Evolutionary conservation across 2,113 vertebrate genomes (phyloP), one percentile per base, ranked within the genome.

Genomic region (Hucho hucho): DNA sequence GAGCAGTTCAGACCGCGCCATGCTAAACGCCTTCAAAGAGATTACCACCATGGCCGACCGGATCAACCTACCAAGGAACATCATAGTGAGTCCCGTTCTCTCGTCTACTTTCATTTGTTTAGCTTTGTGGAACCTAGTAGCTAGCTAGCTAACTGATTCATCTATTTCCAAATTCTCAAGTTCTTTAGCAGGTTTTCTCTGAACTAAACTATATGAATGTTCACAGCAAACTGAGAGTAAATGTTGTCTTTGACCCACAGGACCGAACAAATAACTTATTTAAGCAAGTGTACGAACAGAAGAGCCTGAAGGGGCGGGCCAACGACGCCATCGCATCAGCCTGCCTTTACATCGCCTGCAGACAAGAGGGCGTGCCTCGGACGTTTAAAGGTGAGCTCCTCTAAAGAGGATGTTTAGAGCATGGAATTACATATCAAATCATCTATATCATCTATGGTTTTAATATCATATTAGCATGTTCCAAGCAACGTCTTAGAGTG

Each of bases 231-330:
- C 37, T 49, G 14, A 53, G 49, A 4, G 3, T 53, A 53, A 14
- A 28, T 83, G 85, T 84, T 87, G 86, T 70, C 25, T 58, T 74
- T 64, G 4, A 70, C n/a, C 58, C 22, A 1, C 93, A 99, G 98
- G 98, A 99, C 94, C 95, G 98, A 93, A 99, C 98, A 86, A 99
- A 99, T 94, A 99, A 98, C 93, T 93, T 99, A 91, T 99, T 99
- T 93, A 99, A 99, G 87, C 98, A 99, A 94, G 98, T 99, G 64
- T 99, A 99, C 83, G 98, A 99, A 83, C 98, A 99, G 86, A 99
- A 99, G 91, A 98, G 97, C 89, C 93, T 99, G 81, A 99, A 99
- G 88, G 98, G 98, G 18, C 94, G 98, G 90, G 95, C 95, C 89
- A 99, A 99, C 32, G 98, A 99, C 74, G 98, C 97, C 66, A 99